phyloP scores from a whole-genome alignment of 2,888 invertebrate species.

The Hedya salicella region DNA sequence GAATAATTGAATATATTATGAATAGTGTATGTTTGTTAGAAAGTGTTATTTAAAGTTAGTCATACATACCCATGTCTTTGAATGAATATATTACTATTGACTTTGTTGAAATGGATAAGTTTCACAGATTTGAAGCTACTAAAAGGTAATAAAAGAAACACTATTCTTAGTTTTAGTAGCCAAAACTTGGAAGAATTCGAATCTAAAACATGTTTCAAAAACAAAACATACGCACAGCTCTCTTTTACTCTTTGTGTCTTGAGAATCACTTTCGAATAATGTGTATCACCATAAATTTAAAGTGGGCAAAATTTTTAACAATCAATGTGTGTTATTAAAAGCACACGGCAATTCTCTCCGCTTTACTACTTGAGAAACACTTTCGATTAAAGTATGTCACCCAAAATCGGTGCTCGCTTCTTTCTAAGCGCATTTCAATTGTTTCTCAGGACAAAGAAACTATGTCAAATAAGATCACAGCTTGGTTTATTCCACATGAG shows the following conservation, averaged over 20 bases:
- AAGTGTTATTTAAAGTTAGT: slow-evolving; percentile 11
- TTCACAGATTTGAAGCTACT: no score
- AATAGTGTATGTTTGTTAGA: slow-evolving; percentile 34
- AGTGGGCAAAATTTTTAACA: background rate
- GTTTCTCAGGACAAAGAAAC: slow-evolving; percentile 44
- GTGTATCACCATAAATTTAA: slow-evolving; percentile 20
- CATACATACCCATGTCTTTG: slow-evolving; percentile 6
- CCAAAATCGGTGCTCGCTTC: slow-evolving; percentile 15
- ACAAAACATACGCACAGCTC: background rate
- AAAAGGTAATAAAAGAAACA: no score
- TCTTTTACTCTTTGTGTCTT: background rate
- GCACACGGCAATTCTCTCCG: slow-evolving; percentile 18
- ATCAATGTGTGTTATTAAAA: background rate
- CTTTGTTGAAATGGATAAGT: slow-evolving; percentile 9
- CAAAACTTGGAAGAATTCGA: no score
- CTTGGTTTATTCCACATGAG: slow-evolving; percentile 42
- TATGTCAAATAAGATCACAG: slow-evolving; percentile 40
- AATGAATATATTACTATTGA: slow-evolving; percentile 17
- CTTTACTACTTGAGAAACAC: slow-evolving; percentile 1
- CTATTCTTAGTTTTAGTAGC: no score
- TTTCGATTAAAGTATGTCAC: slow-evolving; percentile 35
- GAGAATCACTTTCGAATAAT: slow-evolving; percentile 1
- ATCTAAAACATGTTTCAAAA: background rate
- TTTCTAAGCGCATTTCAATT: slow-evolving; percentile 37
- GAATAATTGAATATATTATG: slow-evolving; percentile 21